Conservation (phyloP, 2,113 vertebrate genomes). For the Brachionichthys hirsutus region DNA sequence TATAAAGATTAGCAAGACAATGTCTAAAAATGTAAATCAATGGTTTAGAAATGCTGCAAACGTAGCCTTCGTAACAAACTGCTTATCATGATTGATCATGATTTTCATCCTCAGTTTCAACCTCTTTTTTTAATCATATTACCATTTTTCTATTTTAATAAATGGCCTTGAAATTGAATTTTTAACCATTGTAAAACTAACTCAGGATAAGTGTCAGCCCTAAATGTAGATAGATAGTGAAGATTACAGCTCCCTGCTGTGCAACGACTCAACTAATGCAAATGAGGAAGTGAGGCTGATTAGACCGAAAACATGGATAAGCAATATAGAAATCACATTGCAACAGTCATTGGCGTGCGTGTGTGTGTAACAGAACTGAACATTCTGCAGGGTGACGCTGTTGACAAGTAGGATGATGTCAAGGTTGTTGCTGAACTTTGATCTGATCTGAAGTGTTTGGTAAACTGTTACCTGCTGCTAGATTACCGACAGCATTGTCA, state of each 20-base stretch:
- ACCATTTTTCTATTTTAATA: no score
- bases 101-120: no score
- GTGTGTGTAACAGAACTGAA: conserved; percentile 33
- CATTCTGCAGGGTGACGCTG: conserved; percentile 22
- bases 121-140: no score
- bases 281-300: conserved; percentile 7
- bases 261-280: conserved; percentile 6
- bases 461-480: conserved; percentile 34
- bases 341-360: background rate
- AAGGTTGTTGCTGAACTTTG: conserved; percentile 46
- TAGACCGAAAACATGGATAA: background rate
- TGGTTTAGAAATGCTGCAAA: no score
- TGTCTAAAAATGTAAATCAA: no score
- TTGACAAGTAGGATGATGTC: conserved; percentile 22
- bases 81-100: no score
- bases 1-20: no score
- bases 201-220: conserved; percentile 3
- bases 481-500: conserved; percentile 12
- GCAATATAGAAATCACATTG: conserved; percentile 16
- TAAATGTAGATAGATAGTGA: background rate
- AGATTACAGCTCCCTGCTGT: background rate
- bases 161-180: no score
- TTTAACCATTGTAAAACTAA: background rate
- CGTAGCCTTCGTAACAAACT: no score
- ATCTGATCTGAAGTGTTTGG: conserved; percentile 32